phyloP scores from a whole-genome alignment of 2,888 invertebrate species.

The Scelioninae gen. 2 region DNA sequence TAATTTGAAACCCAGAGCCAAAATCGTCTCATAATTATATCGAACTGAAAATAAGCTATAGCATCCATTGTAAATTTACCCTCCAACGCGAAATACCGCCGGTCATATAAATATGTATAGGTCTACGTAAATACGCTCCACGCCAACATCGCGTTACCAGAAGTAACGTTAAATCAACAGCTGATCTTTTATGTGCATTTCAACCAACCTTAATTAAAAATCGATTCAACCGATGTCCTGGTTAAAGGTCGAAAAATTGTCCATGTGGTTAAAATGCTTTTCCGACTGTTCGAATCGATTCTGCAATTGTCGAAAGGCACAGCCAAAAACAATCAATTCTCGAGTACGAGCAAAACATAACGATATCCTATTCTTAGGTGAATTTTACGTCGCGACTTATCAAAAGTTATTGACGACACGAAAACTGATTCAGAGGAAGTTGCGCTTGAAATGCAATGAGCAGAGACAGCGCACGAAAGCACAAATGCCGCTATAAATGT shows the following conservation, averaged over 20 bases:
- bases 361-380: constrained; percentile 9
- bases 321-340: background rate
- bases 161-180: constrained; percentile 10
- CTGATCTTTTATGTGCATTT: background rate
- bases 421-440: constrained; percentile 35
- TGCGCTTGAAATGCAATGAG: constrained; percentile 34
- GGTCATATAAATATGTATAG: constrained; percentile 25
- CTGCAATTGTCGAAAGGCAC: constrained; percentile 1
- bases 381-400: constrained; percentile 29
- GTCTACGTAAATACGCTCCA: constrained; percentile 23
- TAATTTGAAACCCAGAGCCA: background rate
- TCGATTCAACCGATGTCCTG: background rate
- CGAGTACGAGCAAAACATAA: constrained; percentile 2
- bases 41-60: constrained; percentile 24
- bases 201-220: background rate
- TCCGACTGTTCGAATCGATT: background rate
- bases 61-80: constrained; percentile 22
- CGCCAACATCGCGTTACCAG: constrained; percentile 13
- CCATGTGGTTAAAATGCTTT: background rate
- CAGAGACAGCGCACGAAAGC: constrained; percentile 34
- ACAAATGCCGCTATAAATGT: constrained; percentile 43
- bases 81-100: constrained; percentile 6
- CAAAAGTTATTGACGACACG: constrained; percentile 34
- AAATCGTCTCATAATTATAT: constrained; percentile 32
- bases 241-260: constrained; percentile 5